Conservation (phyloP, 2,888 invertebrate species). For the Phyllotreta striolata region DNA sequence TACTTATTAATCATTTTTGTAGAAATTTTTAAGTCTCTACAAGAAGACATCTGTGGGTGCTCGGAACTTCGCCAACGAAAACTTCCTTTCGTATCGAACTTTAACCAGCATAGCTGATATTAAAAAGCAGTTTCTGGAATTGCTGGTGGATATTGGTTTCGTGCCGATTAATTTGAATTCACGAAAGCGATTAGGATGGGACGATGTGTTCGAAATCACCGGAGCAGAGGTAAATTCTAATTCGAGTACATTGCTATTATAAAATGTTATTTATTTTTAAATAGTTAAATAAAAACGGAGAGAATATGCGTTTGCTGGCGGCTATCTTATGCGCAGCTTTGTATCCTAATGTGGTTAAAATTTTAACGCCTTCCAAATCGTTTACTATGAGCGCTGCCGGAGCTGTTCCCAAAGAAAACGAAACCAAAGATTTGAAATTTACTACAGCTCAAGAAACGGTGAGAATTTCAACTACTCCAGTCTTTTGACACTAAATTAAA, state of each 20-base stretch:
- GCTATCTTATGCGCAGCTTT: constrained; percentile 91
- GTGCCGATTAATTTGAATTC: constrained; percentile 73
- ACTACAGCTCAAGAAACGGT: constrained; percentile 80
- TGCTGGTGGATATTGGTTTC: constrained; percentile 81
- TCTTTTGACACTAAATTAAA: too few relatives aligned
- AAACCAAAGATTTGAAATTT: constrained; percentile 76
- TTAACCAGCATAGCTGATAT: constrained; percentile 87
- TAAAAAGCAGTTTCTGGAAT: constrained; percentile 80
- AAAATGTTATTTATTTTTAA: constrained; percentile 48
- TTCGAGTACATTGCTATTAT: background rate
- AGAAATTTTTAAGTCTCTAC: constrained; percentile 83
- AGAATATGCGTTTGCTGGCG: constrained; percentile 76
- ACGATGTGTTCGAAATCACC: constrained; percentile 65
- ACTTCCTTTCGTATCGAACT: constrained; percentile 83
- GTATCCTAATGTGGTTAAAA: constrained; percentile 91
- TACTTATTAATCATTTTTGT: constrained; percentile 41
- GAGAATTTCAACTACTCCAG: constrained; percentile 29
- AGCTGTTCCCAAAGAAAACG: constrained; percentile 75
- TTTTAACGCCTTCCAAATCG: constrained; percentile 80
- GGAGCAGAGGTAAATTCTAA: constrained; percentile 47
- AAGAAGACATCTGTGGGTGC: constrained; percentile 75
- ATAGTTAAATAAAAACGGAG: constrained; percentile 77
- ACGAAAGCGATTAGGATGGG: constrained; percentile 65
- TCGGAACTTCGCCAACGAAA: constrained; percentile 80
- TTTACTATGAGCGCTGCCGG: constrained; percentile 77